These are phyloP conservation scores for Drosophila niveifrons DNA, from an alignment of 2,888 invertebrate genomes.

Conservation along the genomic window DNA sequence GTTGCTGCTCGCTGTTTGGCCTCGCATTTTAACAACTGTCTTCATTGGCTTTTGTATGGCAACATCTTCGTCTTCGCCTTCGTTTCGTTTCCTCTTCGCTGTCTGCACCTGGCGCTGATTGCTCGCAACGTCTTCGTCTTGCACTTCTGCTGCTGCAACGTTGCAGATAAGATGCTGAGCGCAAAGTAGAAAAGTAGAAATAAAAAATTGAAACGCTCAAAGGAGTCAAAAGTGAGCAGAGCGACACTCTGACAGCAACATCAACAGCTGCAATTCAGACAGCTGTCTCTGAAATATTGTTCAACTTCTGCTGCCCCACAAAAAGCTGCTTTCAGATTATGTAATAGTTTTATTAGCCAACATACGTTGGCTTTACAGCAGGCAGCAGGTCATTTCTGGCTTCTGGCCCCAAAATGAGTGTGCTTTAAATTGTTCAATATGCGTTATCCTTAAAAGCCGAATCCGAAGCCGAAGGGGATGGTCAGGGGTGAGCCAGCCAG, in stretches of 20 bases:
- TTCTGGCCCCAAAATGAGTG: conserved; percentile 11
- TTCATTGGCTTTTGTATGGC: conserved; percentile 62
- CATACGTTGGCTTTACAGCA: conserved; percentile 1
- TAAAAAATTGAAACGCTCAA: conserved; percentile 39
- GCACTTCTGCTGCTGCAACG: conserved; percentile 55
- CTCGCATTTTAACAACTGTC: conserved; percentile 67
- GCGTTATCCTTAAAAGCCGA: conserved; percentile 32
- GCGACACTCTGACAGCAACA: conserved; percentile 29
- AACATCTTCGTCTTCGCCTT: conserved; percentile 10
- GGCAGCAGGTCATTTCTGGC: conserved; percentile 7
- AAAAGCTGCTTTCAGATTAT: conserved; percentile 9
- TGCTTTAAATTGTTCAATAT: conserved; percentile 45
- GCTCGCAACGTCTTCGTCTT: conserved; percentile 49
- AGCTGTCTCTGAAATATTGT: conserved; percentile 24
- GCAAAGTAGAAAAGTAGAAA: not conserved
- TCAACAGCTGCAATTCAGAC: conserved; percentile 41
- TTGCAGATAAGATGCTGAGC: conserved; percentile 67
- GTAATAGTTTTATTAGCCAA: conserved; percentile 21
- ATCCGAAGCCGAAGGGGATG: not conserved
- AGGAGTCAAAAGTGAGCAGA: conserved; percentile 32
- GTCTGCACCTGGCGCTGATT: conserved; percentile 55
- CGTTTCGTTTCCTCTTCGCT: no score
- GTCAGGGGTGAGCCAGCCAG: not conserved
- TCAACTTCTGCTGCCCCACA: not conserved
- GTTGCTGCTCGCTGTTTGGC: conserved; percentile 38